phyloP scores from a whole-genome alignment of 2,113 vertebrate species.

The Hoplias malabaricus region DNA sequence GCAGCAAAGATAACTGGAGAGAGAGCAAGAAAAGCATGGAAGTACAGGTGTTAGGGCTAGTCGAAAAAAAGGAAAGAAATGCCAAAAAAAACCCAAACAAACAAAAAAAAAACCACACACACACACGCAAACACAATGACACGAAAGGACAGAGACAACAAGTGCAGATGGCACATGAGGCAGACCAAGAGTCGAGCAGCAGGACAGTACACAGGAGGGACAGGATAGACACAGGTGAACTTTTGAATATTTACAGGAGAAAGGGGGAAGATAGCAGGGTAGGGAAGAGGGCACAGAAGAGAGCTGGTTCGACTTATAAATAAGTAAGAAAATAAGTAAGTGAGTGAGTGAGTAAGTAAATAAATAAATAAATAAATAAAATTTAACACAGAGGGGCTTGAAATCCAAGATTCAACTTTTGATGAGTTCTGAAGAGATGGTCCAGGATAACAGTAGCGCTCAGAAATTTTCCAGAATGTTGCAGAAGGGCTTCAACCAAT shows the following conservation, averaged over 20 bases:
- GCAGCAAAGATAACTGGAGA: conserved; percentile 48
- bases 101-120: conserved; percentile 64
- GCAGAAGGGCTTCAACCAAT: too few relatives aligned
- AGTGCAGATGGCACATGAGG: conserved; percentile 62
- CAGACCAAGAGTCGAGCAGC: conserved; percentile 71
- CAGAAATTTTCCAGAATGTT: background rate
- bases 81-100: conserved; percentile 40
- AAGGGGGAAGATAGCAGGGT: conserved; percentile 49
- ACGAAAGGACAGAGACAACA: conserved; percentile 61
- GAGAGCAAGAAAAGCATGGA: conserved; percentile 37
- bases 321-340: too few relatives aligned
- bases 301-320: conserved; percentile 70
- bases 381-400: conserved; percentile 81
- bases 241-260: conserved; percentile 60
- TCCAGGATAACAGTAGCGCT: background rate
- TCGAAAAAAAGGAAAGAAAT: conserved; percentile 26
- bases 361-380: conserved; percentile 54
- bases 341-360: too few relatives aligned
- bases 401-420: conserved; percentile 67
- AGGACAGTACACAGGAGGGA: conserved; percentile 65
- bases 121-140: conserved; percentile 51
- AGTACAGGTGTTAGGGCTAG: conserved; percentile 32
- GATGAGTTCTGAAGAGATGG: conserved; percentile 24
- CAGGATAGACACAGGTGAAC: conserved; percentile 58
- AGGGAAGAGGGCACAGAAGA: conserved; percentile 72